phyloP scores from a whole-genome alignment of 2,113 vertebrate species.

The Thymallus thymallus region DNA sequence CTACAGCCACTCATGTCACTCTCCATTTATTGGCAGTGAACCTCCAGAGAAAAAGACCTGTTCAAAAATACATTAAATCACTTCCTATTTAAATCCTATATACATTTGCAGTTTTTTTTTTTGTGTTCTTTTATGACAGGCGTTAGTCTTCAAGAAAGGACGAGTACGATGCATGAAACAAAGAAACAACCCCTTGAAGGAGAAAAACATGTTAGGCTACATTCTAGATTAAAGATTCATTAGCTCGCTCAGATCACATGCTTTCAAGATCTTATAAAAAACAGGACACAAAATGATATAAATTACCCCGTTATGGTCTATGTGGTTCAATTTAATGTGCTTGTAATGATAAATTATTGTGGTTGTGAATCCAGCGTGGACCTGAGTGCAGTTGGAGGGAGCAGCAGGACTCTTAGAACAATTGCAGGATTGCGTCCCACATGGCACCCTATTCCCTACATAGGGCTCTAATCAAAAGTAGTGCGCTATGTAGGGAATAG shows the following conservation, averaged over 20 bases:
- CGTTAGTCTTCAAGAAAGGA: slow-evolving; percentile 44
- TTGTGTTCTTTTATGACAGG: neutral
- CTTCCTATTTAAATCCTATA: no score
- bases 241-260: slow-evolving; percentile 38
- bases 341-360: slow-evolving; percentile 82
- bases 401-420: no score
- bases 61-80: no score
- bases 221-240: slow-evolving; percentile 39
- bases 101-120: no score
- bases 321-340: slow-evolving; percentile 79
- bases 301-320: slow-evolving; percentile 76
- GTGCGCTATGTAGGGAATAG: no score
- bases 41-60: neutral
- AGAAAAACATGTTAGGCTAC: slow-evolving; percentile 52
- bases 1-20: no score
- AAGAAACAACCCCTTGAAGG: slow-evolving; percentile 59
- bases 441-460: no score
- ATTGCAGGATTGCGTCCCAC: no score
- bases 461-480: no score
- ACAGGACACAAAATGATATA: slow-evolving; percentile 70
- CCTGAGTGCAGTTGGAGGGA: slow-evolving; percentile 56
- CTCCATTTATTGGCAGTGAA: no score
- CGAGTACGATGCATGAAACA: slow-evolving; percentile 49
- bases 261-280: slow-evolving; percentile 45
- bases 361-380: slow-evolving; percentile 76